These are phyloP conservation scores for Ahaetulla prasina DNA, from an alignment of 2,113 vertebrate species.

Conservation along the genomic window DNA sequence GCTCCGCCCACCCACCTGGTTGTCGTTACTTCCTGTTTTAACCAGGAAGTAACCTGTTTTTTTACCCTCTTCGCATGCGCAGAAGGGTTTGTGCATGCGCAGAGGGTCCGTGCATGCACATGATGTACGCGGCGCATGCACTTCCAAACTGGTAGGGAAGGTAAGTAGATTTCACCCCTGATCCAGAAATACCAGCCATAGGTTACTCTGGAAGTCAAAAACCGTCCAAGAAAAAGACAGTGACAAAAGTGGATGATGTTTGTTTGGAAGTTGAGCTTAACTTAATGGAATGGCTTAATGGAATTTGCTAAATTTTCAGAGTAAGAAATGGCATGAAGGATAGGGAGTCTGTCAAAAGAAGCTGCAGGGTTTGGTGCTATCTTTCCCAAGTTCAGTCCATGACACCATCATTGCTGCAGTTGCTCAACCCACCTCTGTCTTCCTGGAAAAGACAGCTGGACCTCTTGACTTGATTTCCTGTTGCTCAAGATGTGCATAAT, in stretches of 20 bases:
- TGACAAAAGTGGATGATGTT: neutral
- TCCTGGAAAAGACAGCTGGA: neutral
- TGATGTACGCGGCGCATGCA: accelerated
- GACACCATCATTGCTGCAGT: neutral
- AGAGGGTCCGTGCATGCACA: no score
- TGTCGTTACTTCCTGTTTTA: no score
- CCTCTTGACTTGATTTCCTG: neutral
- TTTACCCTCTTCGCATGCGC: no score
- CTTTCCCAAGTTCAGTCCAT: neutral
- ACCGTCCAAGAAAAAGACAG: neutral
- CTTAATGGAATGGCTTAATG: neutral
- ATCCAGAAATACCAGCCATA: neutral
- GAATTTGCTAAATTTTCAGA: neutral
- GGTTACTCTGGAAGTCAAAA: neutral
- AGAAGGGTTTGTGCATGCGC: no score
- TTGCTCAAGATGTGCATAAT: neutral
- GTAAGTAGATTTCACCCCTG: no score
- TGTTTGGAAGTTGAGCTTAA: neutral
- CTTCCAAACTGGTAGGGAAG: no score
- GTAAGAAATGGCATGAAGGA: neutral
- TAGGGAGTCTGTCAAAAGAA: neutral
- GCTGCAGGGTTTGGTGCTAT: neutral
- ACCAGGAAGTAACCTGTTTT: no score
- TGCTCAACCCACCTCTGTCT: neutral
- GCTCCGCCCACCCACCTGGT: no score